Evolutionary conservation across 1,140 invertebrate genomes (phyloP).

Genomic region (Spodoptera frugiperda): DNA sequence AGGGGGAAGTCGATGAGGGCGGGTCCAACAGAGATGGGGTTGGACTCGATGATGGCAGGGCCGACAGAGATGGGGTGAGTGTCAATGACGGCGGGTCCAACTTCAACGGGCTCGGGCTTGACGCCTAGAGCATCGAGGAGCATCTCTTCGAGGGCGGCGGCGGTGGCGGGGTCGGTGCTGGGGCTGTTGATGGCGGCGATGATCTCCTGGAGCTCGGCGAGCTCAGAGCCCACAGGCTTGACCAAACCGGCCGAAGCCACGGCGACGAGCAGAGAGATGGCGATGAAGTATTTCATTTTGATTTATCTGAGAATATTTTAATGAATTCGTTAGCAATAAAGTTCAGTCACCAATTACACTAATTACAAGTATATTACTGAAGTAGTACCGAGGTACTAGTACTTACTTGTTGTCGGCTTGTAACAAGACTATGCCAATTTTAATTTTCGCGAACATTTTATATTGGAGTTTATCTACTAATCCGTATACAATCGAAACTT

Average conservation of each 20-base stretch:
- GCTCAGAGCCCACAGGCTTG: slow-evolving; percentile 45
- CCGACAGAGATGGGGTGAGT: too few species aligned
- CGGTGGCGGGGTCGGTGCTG: slow-evolving; percentile 73
- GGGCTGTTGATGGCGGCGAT: slow-evolving; percentile 72
- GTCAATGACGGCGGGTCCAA: slow-evolving; percentile 51
- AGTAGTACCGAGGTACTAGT: background rate
- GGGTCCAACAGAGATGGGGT: slow-evolving; percentile 53
- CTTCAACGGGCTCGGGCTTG: slow-evolving; percentile 17
- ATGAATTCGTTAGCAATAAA: too few species aligned
- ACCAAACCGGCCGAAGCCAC: slow-evolving; percentile 63
- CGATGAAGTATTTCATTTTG: slow-evolving; percentile 75
- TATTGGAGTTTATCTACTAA: slow-evolving; percentile 8
- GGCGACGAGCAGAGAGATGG: slow-evolving; percentile 65
- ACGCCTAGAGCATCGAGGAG: slow-evolving; percentile 58
- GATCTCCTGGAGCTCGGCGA: slow-evolving; percentile 64
- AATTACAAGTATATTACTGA: background rate
- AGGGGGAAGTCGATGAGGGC: slow-evolving; percentile 50
- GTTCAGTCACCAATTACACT: background rate
- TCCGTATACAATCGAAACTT: background rate
- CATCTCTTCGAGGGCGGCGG: slow-evolving; percentile 66
- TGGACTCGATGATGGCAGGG: too few species aligned
- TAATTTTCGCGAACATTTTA: background rate
- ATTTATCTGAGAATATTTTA: slow-evolving; percentile 44
- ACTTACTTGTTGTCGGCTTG: slow-evolving; percentile 25
- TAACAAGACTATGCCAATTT: slow-evolving; percentile 9